Percentiles rank a stretch among this genome's conserved stretches.
Conservation (phyloP, 1,140 invertebrate species). For the Zaprionus tsacasi region DNA sequence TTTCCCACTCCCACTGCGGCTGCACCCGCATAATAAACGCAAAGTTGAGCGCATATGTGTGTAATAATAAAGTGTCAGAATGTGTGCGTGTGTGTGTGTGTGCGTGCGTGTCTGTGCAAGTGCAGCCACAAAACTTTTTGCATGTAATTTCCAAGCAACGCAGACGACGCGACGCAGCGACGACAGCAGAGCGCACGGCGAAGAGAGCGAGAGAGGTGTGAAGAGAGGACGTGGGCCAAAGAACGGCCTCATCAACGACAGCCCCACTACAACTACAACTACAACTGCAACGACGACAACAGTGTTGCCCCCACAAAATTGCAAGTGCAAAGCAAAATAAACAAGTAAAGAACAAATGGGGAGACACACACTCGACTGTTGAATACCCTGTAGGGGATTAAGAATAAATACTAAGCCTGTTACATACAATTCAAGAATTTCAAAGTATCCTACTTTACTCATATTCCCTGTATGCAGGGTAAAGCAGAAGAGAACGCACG, state of each 20-base stretch:
- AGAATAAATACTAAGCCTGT: neutral
- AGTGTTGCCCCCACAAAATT: conserved; percentile 26
- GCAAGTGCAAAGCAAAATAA: conserved; percentile 41
- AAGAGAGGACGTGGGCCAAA: neutral
- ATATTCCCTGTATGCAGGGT: neutral
- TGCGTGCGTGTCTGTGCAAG: conserved; percentile 1
- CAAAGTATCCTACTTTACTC: neutral
- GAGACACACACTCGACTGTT: neutral
- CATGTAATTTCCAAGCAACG: conserved; percentile 33
- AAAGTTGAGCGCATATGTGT: conserved; percentile 36
- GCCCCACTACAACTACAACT: neutral
- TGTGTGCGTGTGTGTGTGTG: neutral
- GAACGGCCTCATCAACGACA: conserved; percentile 22
- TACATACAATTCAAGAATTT: neutral
- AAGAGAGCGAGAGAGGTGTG: neutral
- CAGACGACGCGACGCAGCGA: conserved; percentile 16
- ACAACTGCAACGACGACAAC: conserved; percentile 25
- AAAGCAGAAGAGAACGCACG: neutral
- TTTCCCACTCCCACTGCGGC: neutral
- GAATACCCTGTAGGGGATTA: neutral
- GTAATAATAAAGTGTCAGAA: conserved; percentile 16
- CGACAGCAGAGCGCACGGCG: conserved; percentile 16
- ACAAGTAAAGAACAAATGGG: neutral
- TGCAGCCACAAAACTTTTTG: conserved; percentile 36
- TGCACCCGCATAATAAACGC: conserved; percentile 74